phyloP scores from a whole-genome alignment of 2,113 vertebrate species.

The Cryptotis parvus region DNA sequence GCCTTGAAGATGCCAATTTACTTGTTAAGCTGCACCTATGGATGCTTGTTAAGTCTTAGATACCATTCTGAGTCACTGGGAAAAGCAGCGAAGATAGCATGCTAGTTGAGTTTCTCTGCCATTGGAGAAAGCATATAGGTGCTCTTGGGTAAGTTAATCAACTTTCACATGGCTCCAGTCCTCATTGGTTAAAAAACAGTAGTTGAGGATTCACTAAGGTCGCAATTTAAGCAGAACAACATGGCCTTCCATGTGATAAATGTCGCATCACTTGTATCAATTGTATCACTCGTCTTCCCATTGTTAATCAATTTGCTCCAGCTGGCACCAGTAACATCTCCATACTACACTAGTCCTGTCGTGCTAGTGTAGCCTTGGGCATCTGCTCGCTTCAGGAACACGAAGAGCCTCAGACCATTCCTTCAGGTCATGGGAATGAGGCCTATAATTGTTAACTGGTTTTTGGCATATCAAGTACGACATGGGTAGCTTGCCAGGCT shows the following conservation, averaged over 20 bases:
- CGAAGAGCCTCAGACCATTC: no score
- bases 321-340: no score
- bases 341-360: no score
- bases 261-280: no score
- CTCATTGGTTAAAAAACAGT: neutral
- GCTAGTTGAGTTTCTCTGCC: neutral
- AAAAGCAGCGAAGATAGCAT: neutral
- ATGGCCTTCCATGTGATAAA: neutral
- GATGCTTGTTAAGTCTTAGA: neutral
- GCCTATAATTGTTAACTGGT: no score
- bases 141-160: neutral
- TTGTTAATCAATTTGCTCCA: no score
- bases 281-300: no score
- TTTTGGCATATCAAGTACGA: no score
- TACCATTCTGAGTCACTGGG: neutral
- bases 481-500: no score
- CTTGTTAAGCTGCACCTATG: conserved; percentile 1
- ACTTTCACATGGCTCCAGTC: neutral
- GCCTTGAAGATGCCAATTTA: neutral
- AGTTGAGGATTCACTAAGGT: neutral
- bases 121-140: neutral
- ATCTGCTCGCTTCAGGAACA: no score
- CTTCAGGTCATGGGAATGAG: no score
- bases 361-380: no score
- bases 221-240: neutral